These are phyloP conservation scores for Xyliphius kryptos DNA, from an alignment of 2,113 vertebrate genomes.

Conservation along the genomic window DNA sequence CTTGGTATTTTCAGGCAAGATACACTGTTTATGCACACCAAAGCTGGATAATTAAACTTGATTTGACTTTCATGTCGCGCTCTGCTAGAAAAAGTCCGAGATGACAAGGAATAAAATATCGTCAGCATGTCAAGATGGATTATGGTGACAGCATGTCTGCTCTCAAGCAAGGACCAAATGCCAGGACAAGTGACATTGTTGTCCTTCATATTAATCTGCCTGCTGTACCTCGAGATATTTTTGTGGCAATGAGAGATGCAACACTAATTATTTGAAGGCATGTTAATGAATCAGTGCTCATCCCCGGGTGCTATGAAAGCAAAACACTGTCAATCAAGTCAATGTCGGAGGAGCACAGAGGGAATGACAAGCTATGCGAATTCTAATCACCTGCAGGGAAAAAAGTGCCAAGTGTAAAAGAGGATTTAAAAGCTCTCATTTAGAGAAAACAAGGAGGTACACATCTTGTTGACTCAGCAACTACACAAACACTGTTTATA, in stretches of 20 bases:
- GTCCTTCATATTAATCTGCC: conserved; percentile 40
- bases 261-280: conserved; percentile 46
- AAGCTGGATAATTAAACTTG: conserved; percentile 47
- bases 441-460: conserved; percentile 27
- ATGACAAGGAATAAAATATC: conserved; percentile 56
- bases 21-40: conserved; percentile 44
- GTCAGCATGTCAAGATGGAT: conserved; percentile 50
- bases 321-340: conserved; percentile 46
- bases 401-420: conserved; percentile 9
- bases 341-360: conserved; percentile 34
- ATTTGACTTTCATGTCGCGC: conserved; percentile 46
- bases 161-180: conserved; percentile 33
- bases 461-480: conserved; percentile 37
- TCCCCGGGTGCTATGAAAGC: conserved; percentile 26
- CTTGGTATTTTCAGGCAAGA: conserved; percentile 36
- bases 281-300: conserved; percentile 44
- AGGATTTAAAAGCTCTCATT: conserved; percentile 35
- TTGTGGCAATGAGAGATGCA: conserved; percentile 22
- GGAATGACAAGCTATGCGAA: conserved; percentile 39
- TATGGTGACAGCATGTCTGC: conserved; percentile 43
- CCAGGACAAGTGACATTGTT: conserved; percentile 34
- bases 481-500: conserved; percentile 15
- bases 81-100: conserved; percentile 36
- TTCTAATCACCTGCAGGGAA: conserved; percentile 40
- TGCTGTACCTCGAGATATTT: conserved; percentile 21